These are phyloP conservation scores for Gallinago stenura DNA, from an alignment of 2,797 vertebrate species.

Conservation along the genomic window DNA sequence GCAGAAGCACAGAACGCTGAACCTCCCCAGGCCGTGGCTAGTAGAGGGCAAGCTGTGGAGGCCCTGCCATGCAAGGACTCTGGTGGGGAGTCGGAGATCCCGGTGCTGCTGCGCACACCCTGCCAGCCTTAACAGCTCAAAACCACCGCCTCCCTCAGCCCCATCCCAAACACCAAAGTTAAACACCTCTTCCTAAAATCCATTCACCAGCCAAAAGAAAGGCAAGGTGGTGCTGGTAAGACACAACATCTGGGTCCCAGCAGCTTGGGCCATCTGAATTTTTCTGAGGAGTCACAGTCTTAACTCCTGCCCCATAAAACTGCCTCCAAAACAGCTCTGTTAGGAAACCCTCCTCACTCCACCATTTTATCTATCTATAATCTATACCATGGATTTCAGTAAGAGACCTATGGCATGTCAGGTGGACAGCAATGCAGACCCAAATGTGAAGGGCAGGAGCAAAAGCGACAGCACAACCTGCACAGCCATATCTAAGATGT, in stretches of 20 bases:
- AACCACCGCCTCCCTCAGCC: not conserved
- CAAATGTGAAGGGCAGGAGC: fast-evolving
- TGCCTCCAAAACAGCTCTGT: not conserved
- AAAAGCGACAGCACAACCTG: not conserved
- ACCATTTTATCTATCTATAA: not conserved
- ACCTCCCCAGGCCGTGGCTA: fast-evolving
- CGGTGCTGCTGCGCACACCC: fast-evolving
- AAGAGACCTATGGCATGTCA: fast-evolving
- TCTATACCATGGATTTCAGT: not conserved
- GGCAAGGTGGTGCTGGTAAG: not conserved
- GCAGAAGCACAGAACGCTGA: fast-evolving
- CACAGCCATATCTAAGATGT: fast-evolving
- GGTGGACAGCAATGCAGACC: not conserved
- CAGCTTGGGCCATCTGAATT: not conserved
- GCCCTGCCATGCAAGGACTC: too few species aligned
- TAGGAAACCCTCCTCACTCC: not conserved
- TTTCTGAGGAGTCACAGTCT: not conserved
- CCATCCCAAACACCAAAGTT: not conserved
- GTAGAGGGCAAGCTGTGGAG: not conserved
- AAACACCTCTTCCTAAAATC: not conserved
- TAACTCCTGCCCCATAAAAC: not conserved
- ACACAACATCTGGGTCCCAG: fast-evolving
- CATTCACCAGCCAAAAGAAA: not conserved
- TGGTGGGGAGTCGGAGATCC: not conserved
- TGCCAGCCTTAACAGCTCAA: not conserved